Percentiles rank a stretch among this genome's conserved stretches.
Evolutionary conservation across 2,113 vertebrate species (phyloP).

Genomic region (Anthoscopus minutus): DNA sequence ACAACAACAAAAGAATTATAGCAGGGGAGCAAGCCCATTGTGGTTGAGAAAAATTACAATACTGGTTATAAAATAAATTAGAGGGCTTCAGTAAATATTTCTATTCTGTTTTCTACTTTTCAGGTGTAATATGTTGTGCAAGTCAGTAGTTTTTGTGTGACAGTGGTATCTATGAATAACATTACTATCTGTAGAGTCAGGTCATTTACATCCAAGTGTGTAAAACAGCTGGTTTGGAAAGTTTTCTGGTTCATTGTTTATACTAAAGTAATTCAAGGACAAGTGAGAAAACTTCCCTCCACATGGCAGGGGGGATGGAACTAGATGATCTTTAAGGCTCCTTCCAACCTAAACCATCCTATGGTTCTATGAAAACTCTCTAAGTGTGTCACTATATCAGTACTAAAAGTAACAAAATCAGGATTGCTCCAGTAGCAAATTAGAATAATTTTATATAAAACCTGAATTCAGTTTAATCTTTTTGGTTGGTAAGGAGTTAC

Average conservation of each 20-base stretch:
- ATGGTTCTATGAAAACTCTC: neutral
- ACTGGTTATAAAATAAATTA: neutral
- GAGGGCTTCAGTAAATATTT: neutral
- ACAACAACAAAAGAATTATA: neutral
- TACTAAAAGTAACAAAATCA: neutral
- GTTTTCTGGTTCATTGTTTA: neutral
- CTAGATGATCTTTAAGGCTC: neutral
- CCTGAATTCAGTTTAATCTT: neutral
- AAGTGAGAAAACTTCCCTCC: neutral
- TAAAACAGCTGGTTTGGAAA: neutral
- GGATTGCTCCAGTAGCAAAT: neutral
- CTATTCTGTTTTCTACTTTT: neutral
- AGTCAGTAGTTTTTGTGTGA: neutral
- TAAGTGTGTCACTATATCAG: neutral
- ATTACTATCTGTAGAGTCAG: neutral
- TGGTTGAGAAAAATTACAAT: neutral
- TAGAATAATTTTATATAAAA: neutral
- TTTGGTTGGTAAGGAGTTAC: neutral
- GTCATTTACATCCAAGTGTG: neutral
- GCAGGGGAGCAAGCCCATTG: neutral
- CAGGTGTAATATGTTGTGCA: neutral
- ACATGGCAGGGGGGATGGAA: neutral
- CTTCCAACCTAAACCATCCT: neutral
- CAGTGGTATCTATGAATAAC: neutral
- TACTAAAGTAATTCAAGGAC: neutral